Evolutionary conservation across 2,888 invertebrate species (phyloP).

Genomic region (Sisyra nigra): DNA sequence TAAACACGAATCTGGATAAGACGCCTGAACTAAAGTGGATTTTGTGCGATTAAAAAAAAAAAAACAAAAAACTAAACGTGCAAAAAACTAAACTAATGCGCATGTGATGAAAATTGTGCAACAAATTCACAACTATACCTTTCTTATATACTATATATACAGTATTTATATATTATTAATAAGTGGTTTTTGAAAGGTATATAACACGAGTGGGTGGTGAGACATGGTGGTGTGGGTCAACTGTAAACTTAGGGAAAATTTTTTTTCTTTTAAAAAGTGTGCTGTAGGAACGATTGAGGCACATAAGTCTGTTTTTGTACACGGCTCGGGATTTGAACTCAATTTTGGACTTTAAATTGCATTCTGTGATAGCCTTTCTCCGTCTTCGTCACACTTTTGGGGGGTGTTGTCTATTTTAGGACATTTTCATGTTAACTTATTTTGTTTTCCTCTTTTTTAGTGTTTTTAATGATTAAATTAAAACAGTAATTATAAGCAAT

Average conservation of each 20-base stretch:
- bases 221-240: neutral
- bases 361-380: constrained; percentile 7
- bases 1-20: constrained; percentile 5
- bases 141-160: too few relatives aligned
- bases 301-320: too few relatives aligned
- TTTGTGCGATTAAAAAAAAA: neutral
- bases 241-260: neutral
- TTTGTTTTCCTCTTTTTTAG: constrained; percentile 4
- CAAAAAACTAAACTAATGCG: neutral
- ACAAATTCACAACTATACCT: too few relatives aligned
- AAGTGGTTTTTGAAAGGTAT: neutral
- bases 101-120: too few relatives aligned
- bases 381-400: neutral
- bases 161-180: constrained; percentile 1
- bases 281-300: too few relatives aligned
- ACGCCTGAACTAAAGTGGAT: neutral
- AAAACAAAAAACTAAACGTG: neutral
- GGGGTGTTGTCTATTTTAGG: neutral
- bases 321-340: neutral
- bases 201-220: neutral
- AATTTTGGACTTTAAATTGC: constrained; percentile 1
- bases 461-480: constrained; percentile 1
- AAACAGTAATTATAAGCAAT: neutral
- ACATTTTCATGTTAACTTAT: constrained; percentile 6
- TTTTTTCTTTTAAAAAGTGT: neutral